Evolutionary conservation across 2,888 invertebrate genomes (phyloP).

Genomic region (Lycia hirtaria): DNA sequence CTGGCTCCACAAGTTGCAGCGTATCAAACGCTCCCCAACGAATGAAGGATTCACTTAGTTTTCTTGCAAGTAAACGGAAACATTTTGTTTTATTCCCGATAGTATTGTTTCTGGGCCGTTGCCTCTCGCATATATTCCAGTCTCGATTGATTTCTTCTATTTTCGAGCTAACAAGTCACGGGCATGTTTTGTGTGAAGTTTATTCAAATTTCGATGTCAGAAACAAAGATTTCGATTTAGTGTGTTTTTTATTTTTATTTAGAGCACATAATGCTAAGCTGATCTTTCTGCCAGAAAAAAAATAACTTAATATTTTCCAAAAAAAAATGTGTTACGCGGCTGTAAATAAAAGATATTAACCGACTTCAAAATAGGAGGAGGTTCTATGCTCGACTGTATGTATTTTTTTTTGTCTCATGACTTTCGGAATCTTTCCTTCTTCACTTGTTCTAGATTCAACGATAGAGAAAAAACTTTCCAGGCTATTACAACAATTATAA

Average conservation of each 20-base stretch:
- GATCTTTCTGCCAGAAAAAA: not conserved
- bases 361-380: too few species aligned
- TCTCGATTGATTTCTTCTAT: slow-evolving; percentile 59
- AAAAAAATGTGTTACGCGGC: too few species aligned
- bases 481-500: too few species aligned
- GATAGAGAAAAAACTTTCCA: too few species aligned
- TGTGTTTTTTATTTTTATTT: not conserved
- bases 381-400: too few species aligned
- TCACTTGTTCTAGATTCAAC: too few species aligned
- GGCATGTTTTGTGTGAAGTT: slow-evolving; percentile 10
- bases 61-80: slow-evolving; percentile 63
- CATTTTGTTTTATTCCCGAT: slow-evolving; percentile 63
- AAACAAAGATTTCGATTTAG: not conserved
- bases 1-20: not conserved
- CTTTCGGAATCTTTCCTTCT: too few species aligned
- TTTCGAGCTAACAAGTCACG: slow-evolving; percentile 28
- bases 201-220: not conserved
- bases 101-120: slow-evolving; percentile 57
- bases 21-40: slow-evolving; percentile 52
- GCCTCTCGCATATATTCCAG: slow-evolving; percentile 51
- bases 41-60: slow-evolving; percentile 64
- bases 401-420: too few species aligned
- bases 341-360: too few species aligned
- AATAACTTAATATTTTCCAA: not conserved
- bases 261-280: not conserved